These are phyloP conservation scores for Drosophila nannoptera DNA, from an alignment of 1,140 invertebrate genomes.

Conservation along the genomic window DNA sequence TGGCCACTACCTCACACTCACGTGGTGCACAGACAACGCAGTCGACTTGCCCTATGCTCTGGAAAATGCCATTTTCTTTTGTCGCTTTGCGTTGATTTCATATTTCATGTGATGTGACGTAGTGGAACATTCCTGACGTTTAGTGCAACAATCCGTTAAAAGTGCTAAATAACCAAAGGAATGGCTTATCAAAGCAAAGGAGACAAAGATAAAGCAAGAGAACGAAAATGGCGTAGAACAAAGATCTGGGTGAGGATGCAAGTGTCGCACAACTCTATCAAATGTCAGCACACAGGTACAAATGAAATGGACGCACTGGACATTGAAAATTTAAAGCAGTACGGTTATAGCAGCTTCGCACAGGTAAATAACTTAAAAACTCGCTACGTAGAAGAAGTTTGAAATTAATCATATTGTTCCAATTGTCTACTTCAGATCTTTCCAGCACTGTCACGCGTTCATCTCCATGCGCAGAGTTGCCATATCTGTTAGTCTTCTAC, in stretches of 20 bases:
- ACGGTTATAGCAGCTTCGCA: too few species aligned
- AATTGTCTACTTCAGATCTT: too few species aligned
- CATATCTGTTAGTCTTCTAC: too few species aligned
- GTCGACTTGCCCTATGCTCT: background rate
- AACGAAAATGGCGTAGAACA: background rate
- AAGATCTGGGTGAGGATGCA: background rate
- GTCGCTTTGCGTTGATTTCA: slow-evolving; percentile 38
- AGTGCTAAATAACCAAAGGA: slow-evolving; percentile 15
- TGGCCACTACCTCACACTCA: slow-evolving; percentile 79
- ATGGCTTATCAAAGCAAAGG: background rate
- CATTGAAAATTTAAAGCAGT: too few species aligned
- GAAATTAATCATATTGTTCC: too few species aligned
- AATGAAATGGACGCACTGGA: too few species aligned
- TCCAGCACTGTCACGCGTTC: background rate
- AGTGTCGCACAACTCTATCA: background rate
- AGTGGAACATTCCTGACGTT: slow-evolving; percentile 78
- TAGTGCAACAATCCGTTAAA: slow-evolving; percentile 21
- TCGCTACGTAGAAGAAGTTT: too few species aligned
- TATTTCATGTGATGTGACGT: slow-evolving; percentile 79
- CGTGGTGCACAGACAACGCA: slow-evolving; percentile 55
- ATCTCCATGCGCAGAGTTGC: background rate
- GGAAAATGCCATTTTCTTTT: slow-evolving; percentile 16
- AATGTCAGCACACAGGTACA: background rate
- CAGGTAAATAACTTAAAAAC: too few species aligned
- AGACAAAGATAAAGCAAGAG: background rate